These are phyloP conservation scores for Drepana arcuata DNA, from an alignment of 1,140 invertebrate species.

Conservation along the genomic window DNA sequence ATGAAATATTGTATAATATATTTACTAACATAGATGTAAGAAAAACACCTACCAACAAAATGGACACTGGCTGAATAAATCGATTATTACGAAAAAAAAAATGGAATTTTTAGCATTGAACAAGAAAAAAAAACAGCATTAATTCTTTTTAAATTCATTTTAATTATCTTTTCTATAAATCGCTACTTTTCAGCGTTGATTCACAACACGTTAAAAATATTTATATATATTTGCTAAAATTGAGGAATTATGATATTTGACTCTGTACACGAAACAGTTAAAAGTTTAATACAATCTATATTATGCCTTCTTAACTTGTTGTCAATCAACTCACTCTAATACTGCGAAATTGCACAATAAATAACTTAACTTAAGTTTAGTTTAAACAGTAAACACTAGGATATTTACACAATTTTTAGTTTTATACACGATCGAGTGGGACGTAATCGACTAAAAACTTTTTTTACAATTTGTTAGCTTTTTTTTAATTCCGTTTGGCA, in stretches of 20 bases:
- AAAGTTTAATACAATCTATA: too few species aligned
- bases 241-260: too few species aligned
- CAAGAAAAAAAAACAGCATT: conserved; percentile 3
- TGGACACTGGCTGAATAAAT: too few species aligned
- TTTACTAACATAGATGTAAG: too few species aligned
- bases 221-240: too few species aligned
- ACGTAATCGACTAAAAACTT: conserved; percentile 10
- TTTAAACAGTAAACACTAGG: conserved; percentile 26
- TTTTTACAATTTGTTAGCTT: conserved; percentile 3
- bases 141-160: too few species aligned
- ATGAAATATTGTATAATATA: too few species aligned
- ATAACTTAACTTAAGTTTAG: conserved; percentile 41
- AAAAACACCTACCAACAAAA: too few species aligned
- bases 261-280: too few species aligned
- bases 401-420: conserved; percentile 30
- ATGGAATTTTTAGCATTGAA: conserved; percentile 2
- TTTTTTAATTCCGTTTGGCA: conserved; percentile 1
- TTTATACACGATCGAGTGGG: conserved; percentile 38
- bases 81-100: conserved; percentile 5
- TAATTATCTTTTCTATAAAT: conserved; percentile 45
- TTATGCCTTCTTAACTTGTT: conserved; percentile 4
- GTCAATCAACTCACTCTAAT: conserved; percentile 35
- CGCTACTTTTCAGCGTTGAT: conserved; percentile 25
- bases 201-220: conserved; percentile 23
- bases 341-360: conserved; percentile 69